A percentile compares a stretch with the other conserved stretches of the same genome.
Evolutionary conservation across 92 coral and sea anemone species (phyloP).

Genomic region (Parazoanthus atlanticus): DNA sequence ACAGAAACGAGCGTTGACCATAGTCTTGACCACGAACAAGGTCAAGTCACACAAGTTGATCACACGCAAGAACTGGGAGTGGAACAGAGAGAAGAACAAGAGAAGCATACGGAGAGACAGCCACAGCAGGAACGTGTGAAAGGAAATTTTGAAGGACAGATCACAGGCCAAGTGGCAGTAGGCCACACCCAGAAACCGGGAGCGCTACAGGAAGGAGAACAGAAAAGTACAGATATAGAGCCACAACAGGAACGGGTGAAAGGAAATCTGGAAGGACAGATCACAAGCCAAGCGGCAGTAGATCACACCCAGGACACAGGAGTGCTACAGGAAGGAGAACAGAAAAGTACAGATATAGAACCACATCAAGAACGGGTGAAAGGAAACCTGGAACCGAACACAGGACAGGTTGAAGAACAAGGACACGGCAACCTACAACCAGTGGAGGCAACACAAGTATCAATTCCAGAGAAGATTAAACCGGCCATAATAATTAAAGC

Average conservation of each 20-base stretch:
- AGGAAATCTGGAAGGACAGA: not conserved
- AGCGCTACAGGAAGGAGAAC: not conserved
- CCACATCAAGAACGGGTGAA: not conserved
- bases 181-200: not conserved
- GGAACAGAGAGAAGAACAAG: not conserved
- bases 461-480: not conserved
- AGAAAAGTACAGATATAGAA: not conserved
- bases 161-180: not conserved
- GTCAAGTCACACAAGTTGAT: not conserved
- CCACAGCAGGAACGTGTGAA: not conserved
- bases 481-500: not conserved
- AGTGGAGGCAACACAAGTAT: not conserved
- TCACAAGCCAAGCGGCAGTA: not conserved
- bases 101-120: not conserved
- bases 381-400: not conserved
- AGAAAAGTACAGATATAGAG: not conserved
- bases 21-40: constrained; percentile 2
- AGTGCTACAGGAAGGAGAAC: not conserved
- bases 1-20: not conserved
- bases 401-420: not conserved
- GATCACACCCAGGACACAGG: not conserved
- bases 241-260: not conserved
- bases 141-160: not conserved
- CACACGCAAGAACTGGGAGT: not conserved
- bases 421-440: not conserved